phyloP scores from a whole-genome alignment of 2,888 invertebrate genomes.

The Ectemnius cavifrons region DNA sequence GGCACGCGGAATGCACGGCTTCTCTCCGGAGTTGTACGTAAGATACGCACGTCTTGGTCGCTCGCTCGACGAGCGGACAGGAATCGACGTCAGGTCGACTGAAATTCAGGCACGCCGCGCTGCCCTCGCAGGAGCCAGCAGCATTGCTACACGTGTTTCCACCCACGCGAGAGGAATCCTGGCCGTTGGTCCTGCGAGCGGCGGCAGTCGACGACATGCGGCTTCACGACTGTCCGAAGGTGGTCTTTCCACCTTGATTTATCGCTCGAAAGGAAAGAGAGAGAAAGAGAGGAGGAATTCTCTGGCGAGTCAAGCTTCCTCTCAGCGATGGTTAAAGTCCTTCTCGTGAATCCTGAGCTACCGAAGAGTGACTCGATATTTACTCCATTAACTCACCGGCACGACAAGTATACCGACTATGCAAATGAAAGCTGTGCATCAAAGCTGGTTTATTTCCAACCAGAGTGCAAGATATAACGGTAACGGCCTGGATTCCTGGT shows the following conservation, averaged over 20 bases:
- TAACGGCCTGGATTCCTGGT: no score
- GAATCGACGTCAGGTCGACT: constrained; percentile 38
- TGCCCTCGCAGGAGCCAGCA: constrained; percentile 27
- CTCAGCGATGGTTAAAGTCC: neutral
- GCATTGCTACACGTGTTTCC: constrained; percentile 63
- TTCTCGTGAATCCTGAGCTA: constrained; percentile 8
- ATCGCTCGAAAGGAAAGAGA: constrained; percentile 6
- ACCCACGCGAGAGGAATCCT: constrained; percentile 56
- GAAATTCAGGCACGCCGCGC: constrained; percentile 47
- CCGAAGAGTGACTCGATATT: neutral
- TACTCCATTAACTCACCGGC: no score
- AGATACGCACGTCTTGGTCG: no score
- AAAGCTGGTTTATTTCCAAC: no score
- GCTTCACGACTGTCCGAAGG: constrained; percentile 20
- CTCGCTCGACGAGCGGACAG: no score
- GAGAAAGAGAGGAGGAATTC: no score
- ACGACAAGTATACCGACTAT: no score
- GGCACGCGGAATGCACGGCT: no score
- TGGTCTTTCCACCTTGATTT: constrained; percentile 45
- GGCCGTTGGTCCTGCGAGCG: constrained; percentile 25
- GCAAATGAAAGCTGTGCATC: no score
- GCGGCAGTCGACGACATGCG: constrained; percentile 20
- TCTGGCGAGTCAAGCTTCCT: neutral
- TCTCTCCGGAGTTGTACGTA: no score
- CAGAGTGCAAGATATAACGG: no score